Evolutionary conservation across 1,140 invertebrate genomes (phyloP).

Genomic region (Trachymyrmex septentrionalis): DNA sequence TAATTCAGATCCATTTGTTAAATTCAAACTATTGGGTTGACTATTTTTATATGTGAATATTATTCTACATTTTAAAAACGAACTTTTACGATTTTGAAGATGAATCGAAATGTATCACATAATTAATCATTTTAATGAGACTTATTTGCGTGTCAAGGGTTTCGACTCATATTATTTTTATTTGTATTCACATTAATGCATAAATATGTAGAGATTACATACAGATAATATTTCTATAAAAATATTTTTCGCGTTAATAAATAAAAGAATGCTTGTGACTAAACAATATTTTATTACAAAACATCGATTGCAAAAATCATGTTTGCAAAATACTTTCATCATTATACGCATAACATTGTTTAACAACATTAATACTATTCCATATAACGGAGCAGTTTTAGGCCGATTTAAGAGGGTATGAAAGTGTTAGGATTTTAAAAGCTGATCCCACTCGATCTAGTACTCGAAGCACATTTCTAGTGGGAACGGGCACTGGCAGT

Average conservation of each 20-base stretch:
- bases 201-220: slow-evolving; percentile 8
- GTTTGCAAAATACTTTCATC: neutral
- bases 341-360: neutral
- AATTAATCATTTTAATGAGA: neutral
- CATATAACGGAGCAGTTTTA: neutral
- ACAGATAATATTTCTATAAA: neutral
- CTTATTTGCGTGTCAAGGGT: neutral
- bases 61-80: neutral
- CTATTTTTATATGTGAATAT: neutral
- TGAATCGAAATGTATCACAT: neutral
- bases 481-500: slow-evolving; percentile 27
- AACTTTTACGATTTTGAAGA: neutral
- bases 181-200: neutral
- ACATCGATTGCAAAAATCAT: neutral
- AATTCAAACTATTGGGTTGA: neutral
- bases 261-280: slow-evolving; percentile 7
- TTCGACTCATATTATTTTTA: neutral
- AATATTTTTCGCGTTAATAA: neutral
- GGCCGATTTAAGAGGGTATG: slow-evolving; percentile 9
- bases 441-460: slow-evolving; percentile 45
- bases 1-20: neutral
- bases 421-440: slow-evolving; percentile 40
- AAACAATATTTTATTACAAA: neutral
- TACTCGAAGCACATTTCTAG: slow-evolving; percentile 39
- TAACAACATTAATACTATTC: neutral